Evolutionary conservation across 2,113 vertebrate species (phyloP).

Genomic region (Alouatta palliata): DNA sequence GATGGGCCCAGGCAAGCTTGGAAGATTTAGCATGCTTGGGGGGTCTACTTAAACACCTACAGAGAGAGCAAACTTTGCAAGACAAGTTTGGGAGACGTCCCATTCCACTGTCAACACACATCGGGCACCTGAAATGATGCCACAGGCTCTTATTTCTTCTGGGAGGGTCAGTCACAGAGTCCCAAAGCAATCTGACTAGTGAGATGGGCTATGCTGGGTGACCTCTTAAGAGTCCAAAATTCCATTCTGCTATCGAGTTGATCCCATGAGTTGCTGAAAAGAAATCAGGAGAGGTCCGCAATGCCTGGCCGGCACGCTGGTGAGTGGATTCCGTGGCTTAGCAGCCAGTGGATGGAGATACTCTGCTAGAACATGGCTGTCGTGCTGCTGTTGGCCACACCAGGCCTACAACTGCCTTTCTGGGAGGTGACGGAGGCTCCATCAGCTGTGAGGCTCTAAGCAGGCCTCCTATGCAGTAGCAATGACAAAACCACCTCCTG

Average conservation of each 20-base stretch:
- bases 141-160: fast-evolving
- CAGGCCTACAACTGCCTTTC: not conserved
- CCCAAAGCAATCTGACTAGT: too few species aligned
- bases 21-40: not conserved
- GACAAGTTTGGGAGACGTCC: not conserved
- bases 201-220: fast-evolving
- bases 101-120: too few species aligned
- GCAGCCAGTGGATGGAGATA: fast-evolving
- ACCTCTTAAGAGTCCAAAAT: not conserved
- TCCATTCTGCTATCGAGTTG: not conserved
- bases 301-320: fast-evolving
- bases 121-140: fast-evolving
- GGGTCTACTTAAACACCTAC: not conserved
- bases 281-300: not conserved
- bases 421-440: too few species aligned
- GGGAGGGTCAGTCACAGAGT: not conserved
- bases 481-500: fast-evolving
- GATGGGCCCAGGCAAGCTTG: fast-evolving
- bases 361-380: fast-evolving
- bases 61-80: too few species aligned
- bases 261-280: not conserved
- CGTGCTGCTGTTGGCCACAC: fast-evolving
- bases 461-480: fast-evolving
- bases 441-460: not conserved
- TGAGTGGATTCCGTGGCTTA: fast-evolving